phyloP scores from a whole-genome alignment of 1,140 invertebrate genomes.

The Lordiphosa stackelbergi region DNA sequence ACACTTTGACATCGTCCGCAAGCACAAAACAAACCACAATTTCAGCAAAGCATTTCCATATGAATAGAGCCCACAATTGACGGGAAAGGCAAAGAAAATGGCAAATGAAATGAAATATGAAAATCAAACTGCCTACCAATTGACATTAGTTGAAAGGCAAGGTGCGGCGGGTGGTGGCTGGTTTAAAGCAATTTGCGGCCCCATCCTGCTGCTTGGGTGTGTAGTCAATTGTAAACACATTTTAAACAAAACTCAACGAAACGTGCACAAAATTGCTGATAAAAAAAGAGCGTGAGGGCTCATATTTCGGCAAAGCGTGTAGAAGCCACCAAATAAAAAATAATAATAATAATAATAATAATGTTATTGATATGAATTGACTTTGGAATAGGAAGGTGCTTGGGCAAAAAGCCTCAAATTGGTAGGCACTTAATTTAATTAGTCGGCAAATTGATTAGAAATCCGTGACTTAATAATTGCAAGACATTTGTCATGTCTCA shows the following conservation, averaged over 20 bases:
- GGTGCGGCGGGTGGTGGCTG: conserved; percentile 16
- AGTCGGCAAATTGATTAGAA: too few relatives aligned
- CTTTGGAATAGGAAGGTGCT: conserved; percentile 31
- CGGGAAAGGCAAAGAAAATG: conserved; percentile 36
- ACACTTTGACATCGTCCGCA: conserved; percentile 33
- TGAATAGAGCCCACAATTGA: conserved; percentile 65
- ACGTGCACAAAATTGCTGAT: conserved; percentile 69
- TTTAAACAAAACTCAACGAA: conserved; percentile 70
- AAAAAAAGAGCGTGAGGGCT: conserved; percentile 45
- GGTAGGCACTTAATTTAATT: too few relatives aligned
- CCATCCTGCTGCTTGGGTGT: conserved; percentile 11
- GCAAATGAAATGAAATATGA: conserved; percentile 61
- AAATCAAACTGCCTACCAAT: conserved; percentile 67
- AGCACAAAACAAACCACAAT: conserved; percentile 7
- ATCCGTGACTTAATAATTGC: too few relatives aligned
- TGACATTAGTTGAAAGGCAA: conserved; percentile 34
- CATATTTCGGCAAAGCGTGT: not conserved
- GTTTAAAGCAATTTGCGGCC: conserved; percentile 28
- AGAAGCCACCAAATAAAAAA: too few relatives aligned
- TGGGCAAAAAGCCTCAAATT: conserved; percentile 25
- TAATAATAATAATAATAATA: conserved; percentile 11
- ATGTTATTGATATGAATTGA: conserved; percentile 67
- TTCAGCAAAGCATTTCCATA: conserved; percentile 49
- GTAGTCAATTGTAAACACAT: conserved; percentile 68
- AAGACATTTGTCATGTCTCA: too few relatives aligned